A percentile compares a stretch with the other conserved stretches of the same genome.
Conservation (phyloP, 1,140 invertebrate species). For the Rhagoletis zephyria region DNA sequence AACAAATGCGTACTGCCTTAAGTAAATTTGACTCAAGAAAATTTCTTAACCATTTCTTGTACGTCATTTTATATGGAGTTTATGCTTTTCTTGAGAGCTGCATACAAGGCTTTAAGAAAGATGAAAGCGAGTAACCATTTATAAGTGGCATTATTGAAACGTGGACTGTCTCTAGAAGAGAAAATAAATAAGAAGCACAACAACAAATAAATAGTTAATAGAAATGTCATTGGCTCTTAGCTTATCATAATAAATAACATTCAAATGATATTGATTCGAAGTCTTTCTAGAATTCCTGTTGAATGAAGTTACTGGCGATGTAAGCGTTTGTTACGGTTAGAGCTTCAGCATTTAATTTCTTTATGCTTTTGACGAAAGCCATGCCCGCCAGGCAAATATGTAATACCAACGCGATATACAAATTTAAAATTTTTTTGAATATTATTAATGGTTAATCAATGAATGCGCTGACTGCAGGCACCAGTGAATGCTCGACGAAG, state of each 20-base stretch:
- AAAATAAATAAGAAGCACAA: neutral
- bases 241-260: conserved; percentile 15
- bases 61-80: too few relatives aligned
- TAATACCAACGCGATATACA: conserved; percentile 52
- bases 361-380: conserved; percentile 55
- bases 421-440: conserved; percentile 61
- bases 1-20: too few relatives aligned
- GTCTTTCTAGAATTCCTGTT: neutral
- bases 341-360: neutral
- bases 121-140: too few relatives aligned
- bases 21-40: too few relatives aligned
- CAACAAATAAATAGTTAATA: neutral
- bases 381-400: conserved; percentile 67
- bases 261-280: conserved; percentile 18
- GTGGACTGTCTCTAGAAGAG: too few relatives aligned
- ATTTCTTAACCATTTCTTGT: too few relatives aligned
- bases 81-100: too few relatives aligned
- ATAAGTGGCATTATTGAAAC: too few relatives aligned
- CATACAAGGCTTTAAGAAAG: too few relatives aligned
- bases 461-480: conserved; percentile 45
- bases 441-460: conserved; percentile 72
- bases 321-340: neutral
- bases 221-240: neutral
- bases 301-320: neutral
- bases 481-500: neutral